Evolutionary conservation across 2,113 vertebrate genomes (phyloP).

Genomic region (Hydrolagus affinis): DNA sequence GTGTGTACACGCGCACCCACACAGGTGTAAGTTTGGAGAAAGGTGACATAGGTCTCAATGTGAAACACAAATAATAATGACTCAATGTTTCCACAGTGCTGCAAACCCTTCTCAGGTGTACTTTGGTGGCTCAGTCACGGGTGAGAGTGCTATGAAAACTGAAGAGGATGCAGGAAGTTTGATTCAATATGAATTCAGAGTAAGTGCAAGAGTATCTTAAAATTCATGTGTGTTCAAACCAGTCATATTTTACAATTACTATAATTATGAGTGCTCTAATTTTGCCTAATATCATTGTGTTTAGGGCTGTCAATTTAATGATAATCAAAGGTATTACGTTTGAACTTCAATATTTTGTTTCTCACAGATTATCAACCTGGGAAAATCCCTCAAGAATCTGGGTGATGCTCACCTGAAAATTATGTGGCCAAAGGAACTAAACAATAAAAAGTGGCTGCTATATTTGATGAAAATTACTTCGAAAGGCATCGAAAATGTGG

Average conservation of each 20-base stretch:
- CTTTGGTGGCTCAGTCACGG: conserved; percentile 74
- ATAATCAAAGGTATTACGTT: not conserved
- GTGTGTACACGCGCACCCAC: too few species aligned
- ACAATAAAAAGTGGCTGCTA: conserved; percentile 83
- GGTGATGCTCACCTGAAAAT: conserved; percentile 76
- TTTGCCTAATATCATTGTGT: not conserved
- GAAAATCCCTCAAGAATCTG: conserved; percentile 71
- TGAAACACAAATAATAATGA: not conserved
- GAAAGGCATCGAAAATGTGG: conserved; percentile 60
- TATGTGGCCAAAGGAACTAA: conserved; percentile 81
- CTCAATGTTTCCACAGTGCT: conserved; percentile 53
- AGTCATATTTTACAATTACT: too few species aligned
- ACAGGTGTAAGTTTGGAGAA: too few species aligned
- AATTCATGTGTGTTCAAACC: not conserved
- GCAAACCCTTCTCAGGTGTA: conserved; percentile 83
- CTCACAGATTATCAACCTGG: conserved; percentile 78
- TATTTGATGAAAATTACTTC: conserved; percentile 81
- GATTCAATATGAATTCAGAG: conserved; percentile 82
- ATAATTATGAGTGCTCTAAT: not conserved
- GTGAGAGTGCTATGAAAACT: conserved; percentile 79
- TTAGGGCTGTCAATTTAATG: conserved; percentile 5
- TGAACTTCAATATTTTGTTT: conserved; percentile 38
- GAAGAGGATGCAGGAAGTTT: conserved; percentile 82
- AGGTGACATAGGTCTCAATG: not conserved
- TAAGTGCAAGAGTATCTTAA: conserved; percentile 48